Base-by-base conservation (phyloP, 64 coral and sea anemone species). In the Stichodactyla mertensii region DNA sequence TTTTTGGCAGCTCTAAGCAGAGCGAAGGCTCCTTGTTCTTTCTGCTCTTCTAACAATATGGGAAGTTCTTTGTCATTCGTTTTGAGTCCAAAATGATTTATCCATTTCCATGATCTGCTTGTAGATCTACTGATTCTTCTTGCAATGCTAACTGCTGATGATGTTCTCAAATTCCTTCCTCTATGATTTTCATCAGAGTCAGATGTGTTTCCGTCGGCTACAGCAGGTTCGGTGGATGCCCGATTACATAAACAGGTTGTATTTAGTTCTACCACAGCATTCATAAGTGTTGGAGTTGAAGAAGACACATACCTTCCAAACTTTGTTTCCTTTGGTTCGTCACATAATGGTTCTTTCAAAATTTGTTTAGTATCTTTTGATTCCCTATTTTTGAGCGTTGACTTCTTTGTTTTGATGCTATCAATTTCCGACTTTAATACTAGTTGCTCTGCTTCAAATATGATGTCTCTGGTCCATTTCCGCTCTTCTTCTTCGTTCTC, bases 1-100 rank as follows among this genome's bases (percentile, higher is more conserved):
- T 87, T 92, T 16, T 87, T 86, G 13, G 86, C 90, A 20, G 90
- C 90, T 16, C 90, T 85, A 15, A 87, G 90, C 27, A 92, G 71
- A 54, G 86, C 80, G 22, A 57, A 70, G 59, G 80, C 79, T 15
- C 90, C 90, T 82, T 92, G 85, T 55, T 86, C 22, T 11, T 23
- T 74, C 11, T 74, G 69, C 55, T 81, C 82, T 71, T 89, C 61
- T 52, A 89, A 51, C 60, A 69, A 64, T 53, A 89, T 89, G 88
- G 74, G 62, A 54, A 84, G 27, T 31, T 57, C 12, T 78, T 84
- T 83, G 61, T 84, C 71, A 18, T 36, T 89, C 45, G 56, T 84
- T 18, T 60, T 81, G 24, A 55, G 26, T 74, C 71, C 27, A 84
- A 83, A 16, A 89, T 52, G 16, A 84, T 70, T 52, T 52, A 89